Evolutionary conservation across 2,888 invertebrate species (phyloP).

Genomic region (Drepana falcataria): DNA sequence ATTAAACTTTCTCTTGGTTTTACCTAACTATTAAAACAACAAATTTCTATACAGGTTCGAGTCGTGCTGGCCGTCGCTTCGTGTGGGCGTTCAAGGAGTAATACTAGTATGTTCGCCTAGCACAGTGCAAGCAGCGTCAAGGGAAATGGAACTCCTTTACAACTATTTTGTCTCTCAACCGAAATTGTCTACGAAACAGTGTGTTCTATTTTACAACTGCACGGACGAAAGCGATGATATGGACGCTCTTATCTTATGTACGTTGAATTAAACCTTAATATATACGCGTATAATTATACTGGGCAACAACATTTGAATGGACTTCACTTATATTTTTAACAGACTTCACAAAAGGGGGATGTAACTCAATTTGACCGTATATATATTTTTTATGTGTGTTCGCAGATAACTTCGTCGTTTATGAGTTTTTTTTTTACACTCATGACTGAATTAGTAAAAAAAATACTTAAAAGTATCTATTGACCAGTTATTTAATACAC

Average conservation of each 20-base stretch:
- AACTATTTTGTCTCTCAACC: conserved; percentile 84
- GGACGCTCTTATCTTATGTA: conserved; percentile 72
- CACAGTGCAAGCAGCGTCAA: conserved; percentile 66
- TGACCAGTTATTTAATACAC: too few relatives aligned
- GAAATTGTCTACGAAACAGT: conserved; percentile 81
- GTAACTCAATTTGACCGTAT: too few relatives aligned
- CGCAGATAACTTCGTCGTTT: too few relatives aligned
- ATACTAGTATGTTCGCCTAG: conserved; percentile 82
- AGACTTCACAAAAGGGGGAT: too few relatives aligned
- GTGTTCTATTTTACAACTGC: conserved; percentile 80
- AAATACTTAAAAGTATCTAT: too few relatives aligned
- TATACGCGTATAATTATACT: too few relatives aligned
- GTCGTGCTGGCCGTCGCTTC: conserved; percentile 87
- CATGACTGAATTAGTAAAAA: too few relatives aligned
- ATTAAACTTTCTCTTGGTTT: too few relatives aligned
- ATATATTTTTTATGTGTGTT: too few relatives aligned
- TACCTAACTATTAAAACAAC: conserved; percentile 11
- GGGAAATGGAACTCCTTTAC: conserved; percentile 81
- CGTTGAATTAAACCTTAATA: conserved; percentile 23
- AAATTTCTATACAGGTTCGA: conserved; percentile 78
- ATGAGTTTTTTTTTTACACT: too few relatives aligned
- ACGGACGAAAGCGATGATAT: conserved; percentile 66
- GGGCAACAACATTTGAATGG: too few relatives aligned
- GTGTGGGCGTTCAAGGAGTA: conserved; percentile 82
- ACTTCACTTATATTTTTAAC: too few relatives aligned